Percentiles rank a stretch among this genome's conserved stretches.
Conservation (phyloP, 2,113 vertebrate genomes). For the Pomatostomus ruficeps region DNA sequence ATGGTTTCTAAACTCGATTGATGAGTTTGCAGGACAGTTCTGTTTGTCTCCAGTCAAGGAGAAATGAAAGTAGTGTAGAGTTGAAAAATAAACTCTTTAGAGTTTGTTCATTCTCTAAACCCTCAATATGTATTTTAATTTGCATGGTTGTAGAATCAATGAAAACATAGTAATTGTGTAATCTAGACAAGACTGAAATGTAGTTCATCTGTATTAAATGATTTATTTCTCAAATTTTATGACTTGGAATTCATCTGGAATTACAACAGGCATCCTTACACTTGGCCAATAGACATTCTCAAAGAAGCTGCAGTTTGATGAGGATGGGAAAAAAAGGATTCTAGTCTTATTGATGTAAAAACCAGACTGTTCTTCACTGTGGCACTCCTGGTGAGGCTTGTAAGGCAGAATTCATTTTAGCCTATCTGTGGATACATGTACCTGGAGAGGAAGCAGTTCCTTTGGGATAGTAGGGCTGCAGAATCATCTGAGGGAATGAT, state of each 20-base stretch:
- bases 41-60: slow-evolving; percentile 53
- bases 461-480: not conserved
- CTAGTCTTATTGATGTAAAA: not conserved
- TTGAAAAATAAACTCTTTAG: not conserved
- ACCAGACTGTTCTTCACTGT: not conserved
- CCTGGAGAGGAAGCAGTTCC: not conserved
- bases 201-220: not conserved
- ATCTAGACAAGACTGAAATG: not conserved
- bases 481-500: not conserved
- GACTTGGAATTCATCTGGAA: not conserved
- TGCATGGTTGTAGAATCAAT: not conserved
- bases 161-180: not conserved
- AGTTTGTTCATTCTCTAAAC: not conserved
- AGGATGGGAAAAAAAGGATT: not conserved
- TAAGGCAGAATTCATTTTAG: not conserved
- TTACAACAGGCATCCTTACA: not conserved
- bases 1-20: slow-evolving; percentile 44
- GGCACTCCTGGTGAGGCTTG: not conserved
- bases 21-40: slow-evolving; percentile 2
- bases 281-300: not conserved
- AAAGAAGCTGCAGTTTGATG: not conserved
- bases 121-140: not conserved
- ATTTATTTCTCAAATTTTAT: not conserved
- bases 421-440: not conserved
- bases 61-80: not conserved